Evolutionary conservation across 2,113 vertebrate species (phyloP).

Genomic region (Cochlearius cochlearius): DNA sequence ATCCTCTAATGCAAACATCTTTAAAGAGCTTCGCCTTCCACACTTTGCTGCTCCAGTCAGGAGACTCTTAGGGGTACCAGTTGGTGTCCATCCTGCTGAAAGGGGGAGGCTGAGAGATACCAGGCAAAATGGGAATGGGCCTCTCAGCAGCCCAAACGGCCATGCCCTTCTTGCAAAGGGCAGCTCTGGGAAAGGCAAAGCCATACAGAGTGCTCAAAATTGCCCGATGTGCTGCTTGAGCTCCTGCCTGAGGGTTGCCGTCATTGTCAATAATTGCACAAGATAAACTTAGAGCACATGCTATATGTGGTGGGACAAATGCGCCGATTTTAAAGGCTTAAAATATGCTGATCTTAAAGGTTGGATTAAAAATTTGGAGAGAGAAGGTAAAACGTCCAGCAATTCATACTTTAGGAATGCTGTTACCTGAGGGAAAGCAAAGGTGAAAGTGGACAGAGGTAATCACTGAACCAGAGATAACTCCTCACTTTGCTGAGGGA

Average conservation of each 20-base stretch:
- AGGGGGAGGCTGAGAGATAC: not conserved
- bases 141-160: not conserved
- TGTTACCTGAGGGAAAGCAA: not conserved
- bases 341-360: not conserved
- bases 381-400: not conserved
- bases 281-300: not conserved
- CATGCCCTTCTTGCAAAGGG: not conserved
- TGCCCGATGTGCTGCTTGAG: not conserved
- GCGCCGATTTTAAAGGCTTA: not conserved
- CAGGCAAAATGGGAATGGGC: not conserved
- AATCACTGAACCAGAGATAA: not conserved
- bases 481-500: not conserved
- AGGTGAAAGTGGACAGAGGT: not conserved
- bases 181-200: not conserved
- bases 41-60: not conserved
- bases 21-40: not conserved
- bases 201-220: not conserved
- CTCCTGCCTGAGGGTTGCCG: not conserved
- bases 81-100: not conserved
- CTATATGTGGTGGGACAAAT: not conserved
- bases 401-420: not conserved
- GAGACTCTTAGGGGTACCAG: not conserved
- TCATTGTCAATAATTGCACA: not conserved
- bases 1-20: not conserved
- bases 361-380: not conserved